These are phyloP conservation scores for Choristoneura fumiferana DNA, from an alignment of 1,140 invertebrate species.

Conservation along the genomic window DNA sequence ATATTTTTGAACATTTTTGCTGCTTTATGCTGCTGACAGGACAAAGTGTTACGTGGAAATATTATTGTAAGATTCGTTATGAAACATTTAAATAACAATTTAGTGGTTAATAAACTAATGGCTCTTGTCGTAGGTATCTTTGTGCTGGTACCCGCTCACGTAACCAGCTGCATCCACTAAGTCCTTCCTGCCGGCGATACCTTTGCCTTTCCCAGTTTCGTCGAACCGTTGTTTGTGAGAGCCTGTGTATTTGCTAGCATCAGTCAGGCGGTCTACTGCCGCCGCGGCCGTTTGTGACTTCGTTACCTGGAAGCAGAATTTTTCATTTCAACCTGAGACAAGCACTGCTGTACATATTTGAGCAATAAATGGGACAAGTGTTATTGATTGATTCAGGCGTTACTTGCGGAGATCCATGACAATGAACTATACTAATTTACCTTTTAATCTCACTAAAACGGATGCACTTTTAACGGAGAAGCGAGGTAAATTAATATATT, in stretches of 20 bases:
- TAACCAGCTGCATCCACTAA: constrained; percentile 89
- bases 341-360: no score
- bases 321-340: no score
- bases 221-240: constrained; percentile 94
- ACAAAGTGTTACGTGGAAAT: constrained; percentile 10
- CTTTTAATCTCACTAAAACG: no score
- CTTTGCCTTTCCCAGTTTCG: constrained; percentile 91
- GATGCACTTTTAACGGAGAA: no score
- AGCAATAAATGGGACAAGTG: no score
- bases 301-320: constrained; percentile 68
- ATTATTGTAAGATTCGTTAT: constrained; percentile 9
- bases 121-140: constrained; percentile 84
- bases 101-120: constrained; percentile 60
- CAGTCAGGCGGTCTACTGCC: constrained; percentile 92
- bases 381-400: no score
- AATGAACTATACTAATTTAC: no score
- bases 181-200: constrained; percentile 91
- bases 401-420: no score
- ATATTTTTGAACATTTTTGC: no score
- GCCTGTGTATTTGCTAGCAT: constrained; percentile 93
- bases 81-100: constrained; percentile 4
- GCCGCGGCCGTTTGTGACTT: constrained; percentile 82
- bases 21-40: no score
- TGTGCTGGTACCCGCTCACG: constrained; percentile 93
- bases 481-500: no score